Conservation (phyloP, 2,113 vertebrate species). For the Callipepla squamata region DNA sequence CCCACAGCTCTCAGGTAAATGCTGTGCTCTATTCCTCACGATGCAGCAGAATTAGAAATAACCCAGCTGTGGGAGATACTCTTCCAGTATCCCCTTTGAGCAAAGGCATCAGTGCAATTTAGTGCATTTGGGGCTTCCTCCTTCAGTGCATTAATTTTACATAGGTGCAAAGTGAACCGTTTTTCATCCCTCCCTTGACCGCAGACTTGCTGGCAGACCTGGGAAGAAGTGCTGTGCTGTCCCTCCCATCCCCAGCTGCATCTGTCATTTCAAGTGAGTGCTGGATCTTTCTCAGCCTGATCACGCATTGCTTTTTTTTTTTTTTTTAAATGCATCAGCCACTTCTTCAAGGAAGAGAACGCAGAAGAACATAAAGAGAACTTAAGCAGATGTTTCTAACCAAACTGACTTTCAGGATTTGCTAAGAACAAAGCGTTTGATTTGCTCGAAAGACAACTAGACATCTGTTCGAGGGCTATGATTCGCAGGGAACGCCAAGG, state of each 20-base stretch:
- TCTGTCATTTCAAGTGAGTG: not conserved
- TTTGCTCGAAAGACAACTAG: not conserved
- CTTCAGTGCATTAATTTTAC: slow-evolving; percentile 41
- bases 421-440: not conserved
- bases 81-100: not conserved
- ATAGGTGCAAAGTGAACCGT: not conserved
- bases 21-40: not conserved
- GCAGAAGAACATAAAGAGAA: not conserved
- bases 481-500: not conserved
- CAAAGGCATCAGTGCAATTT: not conserved
- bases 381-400: not conserved
- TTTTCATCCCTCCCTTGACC: not conserved
- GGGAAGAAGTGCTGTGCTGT: not conserved
- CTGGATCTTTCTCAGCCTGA: not conserved
- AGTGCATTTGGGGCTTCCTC: not conserved
- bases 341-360: not conserved
- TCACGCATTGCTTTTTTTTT: not conserved
- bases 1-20: not conserved
- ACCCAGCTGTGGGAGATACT: not conserved
- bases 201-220: not conserved
- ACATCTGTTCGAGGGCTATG: not conserved
- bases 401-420: not conserved
- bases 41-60: slow-evolving; percentile 13
- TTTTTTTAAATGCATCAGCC: not conserved
- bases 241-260: not conserved